These are phyloP conservation scores for Cerceris ruficornis DNA, from an alignment of 2,888 invertebrate species.

Conservation along the genomic window DNA sequence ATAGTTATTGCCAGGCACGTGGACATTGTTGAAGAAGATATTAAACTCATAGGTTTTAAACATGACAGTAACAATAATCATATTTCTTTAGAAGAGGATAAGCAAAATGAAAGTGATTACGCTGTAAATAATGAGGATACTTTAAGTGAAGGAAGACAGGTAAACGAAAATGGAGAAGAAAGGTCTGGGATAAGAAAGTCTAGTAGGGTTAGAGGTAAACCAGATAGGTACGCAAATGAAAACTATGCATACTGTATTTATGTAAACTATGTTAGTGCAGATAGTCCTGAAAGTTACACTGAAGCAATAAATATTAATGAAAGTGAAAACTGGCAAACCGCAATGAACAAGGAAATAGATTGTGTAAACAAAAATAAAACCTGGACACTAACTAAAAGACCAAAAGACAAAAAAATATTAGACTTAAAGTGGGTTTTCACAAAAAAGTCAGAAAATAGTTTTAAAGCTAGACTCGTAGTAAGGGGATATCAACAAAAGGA, in stretches of 20 bases:
- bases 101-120: slow-evolving; percentile 11
- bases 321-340: slow-evolving; percentile 24
- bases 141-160: slow-evolving; percentile 7
- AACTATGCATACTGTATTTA: neutral
- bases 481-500: slow-evolving; percentile 42
- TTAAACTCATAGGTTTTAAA: too few species aligned
- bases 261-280: slow-evolving; percentile 4
- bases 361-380: slow-evolving; percentile 34
- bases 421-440: slow-evolving; percentile 44
- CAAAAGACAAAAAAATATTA: slow-evolving; percentile 13
- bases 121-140: slow-evolving; percentile 50
- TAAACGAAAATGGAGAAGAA: too few species aligned
- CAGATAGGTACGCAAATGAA: too few species aligned
- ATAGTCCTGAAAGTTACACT: slow-evolving; percentile 2
- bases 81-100: too few species aligned
- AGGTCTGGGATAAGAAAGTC: too few species aligned
- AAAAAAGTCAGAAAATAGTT: slow-evolving; percentile 22
- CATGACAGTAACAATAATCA: too few species aligned
- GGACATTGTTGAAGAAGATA: too few species aligned
- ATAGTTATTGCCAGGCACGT: too few species aligned
- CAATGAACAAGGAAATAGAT: slow-evolving; percentile 34
- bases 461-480: slow-evolving; percentile 31
- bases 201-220: too few species aligned
- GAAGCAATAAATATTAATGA: slow-evolving; percentile 27
- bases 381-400: slow-evolving; percentile 20